These are phyloP conservation scores for Cryptus viduatorius DNA, from an alignment of 2,888 invertebrate species.

Conservation along the genomic window DNA sequence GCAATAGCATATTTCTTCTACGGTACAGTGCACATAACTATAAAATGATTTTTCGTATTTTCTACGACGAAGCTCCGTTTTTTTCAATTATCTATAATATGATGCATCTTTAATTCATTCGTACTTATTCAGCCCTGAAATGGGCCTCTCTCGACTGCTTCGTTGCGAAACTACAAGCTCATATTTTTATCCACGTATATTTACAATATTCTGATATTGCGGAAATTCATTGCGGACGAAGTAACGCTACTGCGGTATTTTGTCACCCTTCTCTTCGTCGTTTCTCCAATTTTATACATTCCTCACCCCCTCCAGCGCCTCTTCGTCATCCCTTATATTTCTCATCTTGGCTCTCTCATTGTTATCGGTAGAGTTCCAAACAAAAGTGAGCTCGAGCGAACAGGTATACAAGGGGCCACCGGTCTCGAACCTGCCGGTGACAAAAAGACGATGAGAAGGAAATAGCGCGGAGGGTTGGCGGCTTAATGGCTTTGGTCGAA, in stretches of 20 bases:
- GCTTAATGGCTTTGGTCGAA: conserved; percentile 80
- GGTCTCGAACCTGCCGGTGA: conserved; percentile 57
- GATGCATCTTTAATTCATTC: background rate
- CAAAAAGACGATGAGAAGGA: conserved; percentile 60
- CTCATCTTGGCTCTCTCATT: conserved; percentile 77
- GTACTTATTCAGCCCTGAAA: background rate
- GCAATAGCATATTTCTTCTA: conserved; percentile 45
- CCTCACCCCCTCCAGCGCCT: conserved; percentile 4
- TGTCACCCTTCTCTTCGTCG: background rate
- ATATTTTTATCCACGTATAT: conserved; percentile 9
- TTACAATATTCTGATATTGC: conserved; percentile 37
- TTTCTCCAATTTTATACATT: conserved; percentile 39
- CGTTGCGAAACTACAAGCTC: background rate
- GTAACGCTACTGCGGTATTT: conserved; percentile 31
- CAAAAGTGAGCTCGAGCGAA: conserved; percentile 77
- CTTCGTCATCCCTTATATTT: conserved; percentile 74
- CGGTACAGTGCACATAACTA: background rate
- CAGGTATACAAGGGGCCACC: conserved; percentile 46
- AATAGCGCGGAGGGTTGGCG: conserved; percentile 67
- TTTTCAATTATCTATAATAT: background rate
- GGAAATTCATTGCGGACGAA: conserved; percentile 32
- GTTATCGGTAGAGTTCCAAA: conserved; percentile 78
- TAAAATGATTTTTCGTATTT: background rate
- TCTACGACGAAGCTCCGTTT: background rate
- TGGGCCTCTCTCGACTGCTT: background rate